A percentile compares a stretch with the other conserved stretches of the same genome.
Conservation (phyloP, 2,113 vertebrate species). For the Buteo buteo region DNA sequence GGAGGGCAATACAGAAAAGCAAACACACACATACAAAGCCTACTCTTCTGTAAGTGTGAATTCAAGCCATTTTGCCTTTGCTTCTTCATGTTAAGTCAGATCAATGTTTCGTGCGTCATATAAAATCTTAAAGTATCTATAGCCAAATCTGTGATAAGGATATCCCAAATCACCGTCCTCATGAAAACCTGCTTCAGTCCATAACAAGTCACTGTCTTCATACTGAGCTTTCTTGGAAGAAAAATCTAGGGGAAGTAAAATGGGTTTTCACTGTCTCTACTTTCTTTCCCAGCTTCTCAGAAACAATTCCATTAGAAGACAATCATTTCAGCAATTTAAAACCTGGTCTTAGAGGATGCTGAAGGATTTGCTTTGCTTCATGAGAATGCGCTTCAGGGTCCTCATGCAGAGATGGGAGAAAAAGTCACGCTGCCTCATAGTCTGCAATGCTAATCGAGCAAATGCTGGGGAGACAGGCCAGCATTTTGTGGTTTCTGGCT, state of each 20-base stretch:
- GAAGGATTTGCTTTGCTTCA: background rate
- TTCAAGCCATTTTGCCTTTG: background rate
- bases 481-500: background rate
- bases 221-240: background rate
- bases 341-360: background rate
- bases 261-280: background rate
- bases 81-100: background rate
- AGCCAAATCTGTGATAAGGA: background rate
- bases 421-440: background rate
- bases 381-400: background rate
- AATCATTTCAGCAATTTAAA: background rate
- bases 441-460: background rate
- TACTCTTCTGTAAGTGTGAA: background rate
- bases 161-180: background rate
- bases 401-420: background rate
- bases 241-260: background rate
- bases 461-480: background rate
- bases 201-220: background rate
- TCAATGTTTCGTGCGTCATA: background rate
- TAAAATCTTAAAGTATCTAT: background rate
- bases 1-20: background rate
- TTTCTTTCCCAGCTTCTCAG: background rate
- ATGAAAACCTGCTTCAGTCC: background rate
- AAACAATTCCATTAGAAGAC: background rate
- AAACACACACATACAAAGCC: accelerated